Evolutionary conservation across 2,888 invertebrate species (phyloP).

Genomic region (Digitonthophagus gazella): DNA sequence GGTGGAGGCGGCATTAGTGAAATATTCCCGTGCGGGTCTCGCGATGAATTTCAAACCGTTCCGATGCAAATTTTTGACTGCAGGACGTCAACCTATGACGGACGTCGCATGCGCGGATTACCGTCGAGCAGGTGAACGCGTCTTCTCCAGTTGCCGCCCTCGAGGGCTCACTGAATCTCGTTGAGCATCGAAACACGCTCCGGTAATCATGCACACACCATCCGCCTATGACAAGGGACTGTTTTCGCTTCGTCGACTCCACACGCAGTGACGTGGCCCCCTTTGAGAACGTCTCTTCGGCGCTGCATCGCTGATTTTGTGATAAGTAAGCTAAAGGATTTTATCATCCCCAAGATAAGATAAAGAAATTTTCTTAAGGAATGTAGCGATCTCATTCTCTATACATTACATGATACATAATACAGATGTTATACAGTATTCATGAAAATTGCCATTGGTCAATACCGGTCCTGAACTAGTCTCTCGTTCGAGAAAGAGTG

Average conservation of each 20-base stretch:
- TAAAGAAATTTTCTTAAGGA: not conserved
- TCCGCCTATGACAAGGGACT: constrained; percentile 15
- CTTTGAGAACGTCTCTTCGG: not conserved
- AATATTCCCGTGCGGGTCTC: not conserved
- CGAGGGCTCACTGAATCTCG: constrained; percentile 6
- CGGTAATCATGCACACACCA: constrained; percentile 14
- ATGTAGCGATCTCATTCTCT: no score
- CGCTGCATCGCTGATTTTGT: not conserved
- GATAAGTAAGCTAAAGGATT: not conserved
- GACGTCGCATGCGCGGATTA: constrained; percentile 2
- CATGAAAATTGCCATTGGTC: not conserved
- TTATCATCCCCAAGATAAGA: not conserved
- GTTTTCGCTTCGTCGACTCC: constrained; percentile 10
- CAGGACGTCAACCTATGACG: not conserved
- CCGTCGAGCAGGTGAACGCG: constrained; percentile 13
- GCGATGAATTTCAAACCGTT: not conserved
- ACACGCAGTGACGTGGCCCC: not conserved
- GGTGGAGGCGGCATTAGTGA: constrained; percentile 3
- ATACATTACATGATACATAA: no score
- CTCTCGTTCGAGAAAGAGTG: not conserved
- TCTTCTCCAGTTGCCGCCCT: constrained; percentile 8
- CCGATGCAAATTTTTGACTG: not conserved
- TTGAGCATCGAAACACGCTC: constrained; percentile 11
- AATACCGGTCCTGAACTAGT: not conserved
- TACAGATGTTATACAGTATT: not conserved